Evolutionary conservation across 2,113 vertebrate genomes (phyloP).

Genomic region (Delphinus delphis): DNA sequence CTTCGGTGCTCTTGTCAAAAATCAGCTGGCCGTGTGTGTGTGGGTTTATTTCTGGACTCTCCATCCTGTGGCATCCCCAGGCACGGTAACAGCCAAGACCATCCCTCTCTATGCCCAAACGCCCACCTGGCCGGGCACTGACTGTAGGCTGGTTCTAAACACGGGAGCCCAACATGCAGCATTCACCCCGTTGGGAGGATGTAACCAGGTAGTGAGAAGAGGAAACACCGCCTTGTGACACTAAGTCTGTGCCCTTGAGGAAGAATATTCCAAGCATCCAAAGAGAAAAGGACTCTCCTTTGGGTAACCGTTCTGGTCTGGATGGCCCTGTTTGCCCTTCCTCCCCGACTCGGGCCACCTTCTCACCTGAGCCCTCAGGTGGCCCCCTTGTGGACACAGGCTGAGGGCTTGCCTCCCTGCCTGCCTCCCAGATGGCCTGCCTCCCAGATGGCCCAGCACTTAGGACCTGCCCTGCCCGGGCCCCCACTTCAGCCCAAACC

Average conservation of each 20-base stretch:
- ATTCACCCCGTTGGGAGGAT: neutral
- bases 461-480: neutral
- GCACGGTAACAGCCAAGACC: neutral
- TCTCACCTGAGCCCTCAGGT: neutral
- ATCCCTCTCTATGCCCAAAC: no score
- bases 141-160: no score
- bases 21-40: neutral
- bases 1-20: neutral
- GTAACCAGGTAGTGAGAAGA: no score
- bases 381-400: neutral
- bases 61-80: rapidly evolving
- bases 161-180: no score
- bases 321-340: no score
- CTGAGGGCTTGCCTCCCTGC: neutral
- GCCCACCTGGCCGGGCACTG: neutral
- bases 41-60: neutral
- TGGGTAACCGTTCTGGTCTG: no score
- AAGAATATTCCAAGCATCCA: no score
- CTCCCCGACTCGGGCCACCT: rapidly evolving
- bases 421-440: neutral
- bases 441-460: neutral
- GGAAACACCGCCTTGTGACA: neutral
- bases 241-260: neutral
- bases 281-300: neutral
- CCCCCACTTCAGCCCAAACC: neutral